These are phyloP conservation scores for Beris morrisii DNA, from an alignment of 2,888 invertebrate genomes.

Conservation along the genomic window DNA sequence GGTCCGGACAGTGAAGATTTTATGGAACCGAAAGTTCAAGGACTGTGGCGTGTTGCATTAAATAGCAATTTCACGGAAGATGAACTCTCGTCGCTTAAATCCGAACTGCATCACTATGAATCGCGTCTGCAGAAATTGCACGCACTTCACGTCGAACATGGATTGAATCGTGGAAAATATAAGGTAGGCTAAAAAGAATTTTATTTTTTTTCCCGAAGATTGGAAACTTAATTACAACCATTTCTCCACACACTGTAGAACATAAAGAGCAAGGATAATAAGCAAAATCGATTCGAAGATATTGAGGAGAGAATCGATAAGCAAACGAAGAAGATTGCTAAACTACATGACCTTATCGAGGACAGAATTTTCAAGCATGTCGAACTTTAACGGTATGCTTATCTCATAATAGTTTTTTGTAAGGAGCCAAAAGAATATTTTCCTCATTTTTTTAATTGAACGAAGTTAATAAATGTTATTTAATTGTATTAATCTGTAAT, in stretches of 20 bases:
- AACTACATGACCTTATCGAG: slow-evolving; percentile 79
- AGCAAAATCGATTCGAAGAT: slow-evolving; percentile 64
- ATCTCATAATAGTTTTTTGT: not conserved
- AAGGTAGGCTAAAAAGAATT: slow-evolving; percentile 56
- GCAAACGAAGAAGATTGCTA: slow-evolving; percentile 81
- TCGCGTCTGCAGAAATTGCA: slow-evolving; percentile 80
- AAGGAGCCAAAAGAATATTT: too few relatives aligned
- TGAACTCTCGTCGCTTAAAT: slow-evolving; percentile 82
- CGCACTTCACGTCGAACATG: slow-evolving; percentile 79
- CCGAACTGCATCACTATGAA: slow-evolving; percentile 80
- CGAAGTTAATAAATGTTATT: too few relatives aligned
- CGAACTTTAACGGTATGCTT: slow-evolving; percentile 64
- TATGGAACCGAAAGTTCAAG: slow-evolving; percentile 87
- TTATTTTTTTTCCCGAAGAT: not conserved
- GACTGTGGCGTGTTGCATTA: slow-evolving; percentile 81
- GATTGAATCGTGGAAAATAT: slow-evolving; percentile 68
- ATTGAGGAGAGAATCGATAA: slow-evolving; percentile 81
- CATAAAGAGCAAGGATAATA: slow-evolving; percentile 62
- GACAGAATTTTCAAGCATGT: slow-evolving; percentile 74
- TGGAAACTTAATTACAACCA: slow-evolving; percentile 1
- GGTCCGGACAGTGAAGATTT: slow-evolving; percentile 84
- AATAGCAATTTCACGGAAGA: slow-evolving; percentile 77
- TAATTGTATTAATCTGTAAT: too few relatives aligned
- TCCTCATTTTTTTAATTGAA: too few relatives aligned
- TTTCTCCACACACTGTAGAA: slow-evolving; percentile 49